These are phyloP conservation scores for Megalurothrips usitatus DNA, from an alignment of 2,888 invertebrate genomes.

Conservation along the genomic window DNA sequence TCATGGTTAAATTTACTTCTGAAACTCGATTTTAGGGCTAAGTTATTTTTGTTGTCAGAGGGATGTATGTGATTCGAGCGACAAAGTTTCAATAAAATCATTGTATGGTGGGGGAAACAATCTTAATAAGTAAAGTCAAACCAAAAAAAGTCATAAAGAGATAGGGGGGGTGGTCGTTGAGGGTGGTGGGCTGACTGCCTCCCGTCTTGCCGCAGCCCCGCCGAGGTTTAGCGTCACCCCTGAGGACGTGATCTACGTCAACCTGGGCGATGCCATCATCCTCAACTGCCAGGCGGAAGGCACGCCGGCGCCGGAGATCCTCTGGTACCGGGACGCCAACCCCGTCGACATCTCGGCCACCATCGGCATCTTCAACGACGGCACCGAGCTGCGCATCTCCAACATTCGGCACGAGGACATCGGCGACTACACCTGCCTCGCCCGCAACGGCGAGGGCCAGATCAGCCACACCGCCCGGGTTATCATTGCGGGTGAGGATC, in stretches of 20 bases:
- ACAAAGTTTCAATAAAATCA: neutral
- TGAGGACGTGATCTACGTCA: slow-evolving; percentile 94
- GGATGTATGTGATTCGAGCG: no score
- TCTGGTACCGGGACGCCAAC: slow-evolving; percentile 94
- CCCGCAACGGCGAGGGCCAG: slow-evolving; percentile 91
- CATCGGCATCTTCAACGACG: slow-evolving; percentile 87
- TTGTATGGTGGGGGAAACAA: no score
- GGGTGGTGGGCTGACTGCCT: neutral
- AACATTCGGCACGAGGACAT: slow-evolving; percentile 92
- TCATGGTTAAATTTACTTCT: no score
- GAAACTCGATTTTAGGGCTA: no score
- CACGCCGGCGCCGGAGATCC: slow-evolving; percentile 89
- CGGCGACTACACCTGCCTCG: slow-evolving; percentile 94
- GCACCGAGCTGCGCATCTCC: slow-evolving; percentile 87
- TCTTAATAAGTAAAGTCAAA: neutral
- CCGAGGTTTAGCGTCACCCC: slow-evolving; percentile 93
- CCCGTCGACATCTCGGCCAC: slow-evolving; percentile 85
- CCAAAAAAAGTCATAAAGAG: neutral
- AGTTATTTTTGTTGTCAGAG: no score
- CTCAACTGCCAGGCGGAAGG: slow-evolving; percentile 96
- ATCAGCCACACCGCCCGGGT: slow-evolving; percentile 93
- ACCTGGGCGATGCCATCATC: slow-evolving; percentile 91
- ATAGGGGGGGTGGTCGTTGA: neutral
- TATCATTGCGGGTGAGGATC: slow-evolving; percentile 73
- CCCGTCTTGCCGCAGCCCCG: slow-evolving; percentile 58